Percentiles rank a stretch among this genome's conserved stretches.
These are phyloP conservation scores for Silvanus unidentatus DNA, from an alignment of 2,888 invertebrate species.

Conservation along the genomic window DNA sequence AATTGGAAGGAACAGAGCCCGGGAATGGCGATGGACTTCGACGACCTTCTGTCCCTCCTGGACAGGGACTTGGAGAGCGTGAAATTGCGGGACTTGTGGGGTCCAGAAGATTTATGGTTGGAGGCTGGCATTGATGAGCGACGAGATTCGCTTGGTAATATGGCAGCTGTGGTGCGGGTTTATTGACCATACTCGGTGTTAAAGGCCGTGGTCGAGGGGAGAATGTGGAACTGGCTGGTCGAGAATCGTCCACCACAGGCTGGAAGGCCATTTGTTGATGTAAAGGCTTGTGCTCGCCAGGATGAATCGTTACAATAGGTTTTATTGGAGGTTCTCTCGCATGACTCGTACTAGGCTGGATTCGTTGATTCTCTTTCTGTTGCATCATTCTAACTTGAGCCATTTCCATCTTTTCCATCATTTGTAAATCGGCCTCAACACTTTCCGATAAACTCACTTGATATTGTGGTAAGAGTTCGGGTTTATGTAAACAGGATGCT, in stretches of 20 bases:
- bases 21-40: conserved; percentile 39
- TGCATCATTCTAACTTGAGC: conserved; percentile 24
- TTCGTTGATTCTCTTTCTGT: conserved; percentile 9
- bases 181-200: conserved; percentile 68
- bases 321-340: conserved; percentile 22
- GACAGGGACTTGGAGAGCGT: conserved; percentile 61
- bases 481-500: conserved; percentile 49
- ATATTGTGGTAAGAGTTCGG: conserved; percentile 59
- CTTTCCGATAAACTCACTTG: conserved; percentile 53
- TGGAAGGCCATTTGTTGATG: conserved; percentile 51
- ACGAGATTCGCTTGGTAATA: conserved; percentile 74
- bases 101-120: conserved; percentile 56
- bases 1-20: conserved; percentile 34
- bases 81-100: conserved; percentile 55
- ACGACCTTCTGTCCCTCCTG: conserved; percentile 35
- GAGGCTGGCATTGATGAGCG: conserved; percentile 58
- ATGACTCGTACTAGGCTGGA: too few species aligned
- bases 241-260: conserved; percentile 55
- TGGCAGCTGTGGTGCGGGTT: conserved; percentile 70
- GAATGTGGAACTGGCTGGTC: conserved; percentile 44
- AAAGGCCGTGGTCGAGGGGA: conserved; percentile 55
- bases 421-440: conserved; percentile 32
- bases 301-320: conserved; percentile 34
- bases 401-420: conserved; percentile 30
- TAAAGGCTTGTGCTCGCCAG: conserved; percentile 41